Percentiles rank a stretch among this genome's conserved stretches.
These are phyloP conservation scores for Psilopogon haemacephalus DNA, from an alignment of 2,113 vertebrate genomes.

Conservation along the genomic window DNA sequence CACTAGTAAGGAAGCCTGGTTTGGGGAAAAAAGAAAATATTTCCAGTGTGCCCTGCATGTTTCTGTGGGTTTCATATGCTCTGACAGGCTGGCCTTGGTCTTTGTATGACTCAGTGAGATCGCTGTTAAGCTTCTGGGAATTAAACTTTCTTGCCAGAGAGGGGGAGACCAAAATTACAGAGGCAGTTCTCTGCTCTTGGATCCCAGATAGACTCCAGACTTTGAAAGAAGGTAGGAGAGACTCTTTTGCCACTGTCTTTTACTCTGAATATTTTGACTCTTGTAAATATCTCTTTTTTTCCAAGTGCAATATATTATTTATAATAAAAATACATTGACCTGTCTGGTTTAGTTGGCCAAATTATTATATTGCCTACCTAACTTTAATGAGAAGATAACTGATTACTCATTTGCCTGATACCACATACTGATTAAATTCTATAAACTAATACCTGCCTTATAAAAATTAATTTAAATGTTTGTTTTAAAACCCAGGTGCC, in stretches of 20 bases:
- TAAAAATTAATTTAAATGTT: not conserved
- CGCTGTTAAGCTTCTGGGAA: not conserved
- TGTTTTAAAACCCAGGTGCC: not conserved
- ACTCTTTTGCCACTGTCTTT: not conserved
- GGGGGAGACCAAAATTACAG: not conserved
- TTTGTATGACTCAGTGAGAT: not conserved
- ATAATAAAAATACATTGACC: not conserved
- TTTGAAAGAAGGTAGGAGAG: not conserved
- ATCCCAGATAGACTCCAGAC: too few relatives aligned
- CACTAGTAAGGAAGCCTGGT: not conserved
- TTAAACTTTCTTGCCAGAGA: not conserved
- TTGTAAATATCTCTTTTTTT: not conserved
- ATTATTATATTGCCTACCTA: not conserved
- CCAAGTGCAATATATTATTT: not conserved
- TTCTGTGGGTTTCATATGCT: not conserved
- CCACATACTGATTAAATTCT: not conserved
- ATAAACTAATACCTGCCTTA: not conserved
- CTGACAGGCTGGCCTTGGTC: fast-evolving
- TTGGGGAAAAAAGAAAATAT: not conserved
- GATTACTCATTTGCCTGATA: not conserved
- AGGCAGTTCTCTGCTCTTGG: not conserved
- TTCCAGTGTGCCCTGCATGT: not conserved
- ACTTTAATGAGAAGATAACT: not conserved
- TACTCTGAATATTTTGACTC: not conserved
- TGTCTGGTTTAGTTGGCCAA: not conserved